Conservation (phyloP, 2,113 vertebrate species). For the Nyctibius bracteatus region DNA sequence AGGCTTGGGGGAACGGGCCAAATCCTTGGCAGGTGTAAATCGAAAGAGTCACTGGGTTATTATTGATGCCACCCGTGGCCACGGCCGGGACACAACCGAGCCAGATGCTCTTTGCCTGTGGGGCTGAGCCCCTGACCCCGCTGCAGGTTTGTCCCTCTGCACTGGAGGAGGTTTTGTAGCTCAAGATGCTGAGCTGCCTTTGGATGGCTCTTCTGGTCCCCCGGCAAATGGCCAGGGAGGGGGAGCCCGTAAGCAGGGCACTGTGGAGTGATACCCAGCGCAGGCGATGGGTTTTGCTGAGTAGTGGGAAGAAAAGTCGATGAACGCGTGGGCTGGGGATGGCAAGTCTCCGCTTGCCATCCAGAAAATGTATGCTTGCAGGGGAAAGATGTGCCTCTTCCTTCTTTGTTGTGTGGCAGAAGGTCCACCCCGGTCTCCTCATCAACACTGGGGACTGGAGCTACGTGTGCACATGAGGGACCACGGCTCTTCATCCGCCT, state of each 20-base stretch:
- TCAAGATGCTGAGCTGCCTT: not conserved
- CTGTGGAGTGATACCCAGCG: fast-evolving
- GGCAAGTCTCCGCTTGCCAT: not conserved
- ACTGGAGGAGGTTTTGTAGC: not conserved
- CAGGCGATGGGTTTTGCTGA: not conserved
- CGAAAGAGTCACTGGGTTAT: not conserved
- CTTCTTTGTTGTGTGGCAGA: not conserved
- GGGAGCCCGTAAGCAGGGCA: not conserved
- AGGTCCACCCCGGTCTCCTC: not conserved
- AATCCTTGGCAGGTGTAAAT: conserved; percentile 39
- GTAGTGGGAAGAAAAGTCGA: not conserved
- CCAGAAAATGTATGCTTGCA: not conserved
- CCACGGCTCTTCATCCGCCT: not conserved
- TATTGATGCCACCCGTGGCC: not conserved
- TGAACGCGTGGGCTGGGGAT: not conserved
- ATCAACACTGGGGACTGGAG: fast-evolving
- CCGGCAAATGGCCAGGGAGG: fast-evolving
- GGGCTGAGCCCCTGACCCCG: not conserved
- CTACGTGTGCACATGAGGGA: not conserved
- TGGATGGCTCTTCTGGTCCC: not conserved
- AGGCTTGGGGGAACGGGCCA: not conserved
- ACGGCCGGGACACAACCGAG: fast-evolving
- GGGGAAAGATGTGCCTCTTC: not conserved
- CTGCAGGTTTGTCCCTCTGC: not conserved
- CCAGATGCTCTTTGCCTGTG: conserved; percentile 19